These are phyloP conservation scores for Andinoacara biseriatus DNA, from an alignment of 2,113 vertebrate genomes.

Conservation along the genomic window DNA sequence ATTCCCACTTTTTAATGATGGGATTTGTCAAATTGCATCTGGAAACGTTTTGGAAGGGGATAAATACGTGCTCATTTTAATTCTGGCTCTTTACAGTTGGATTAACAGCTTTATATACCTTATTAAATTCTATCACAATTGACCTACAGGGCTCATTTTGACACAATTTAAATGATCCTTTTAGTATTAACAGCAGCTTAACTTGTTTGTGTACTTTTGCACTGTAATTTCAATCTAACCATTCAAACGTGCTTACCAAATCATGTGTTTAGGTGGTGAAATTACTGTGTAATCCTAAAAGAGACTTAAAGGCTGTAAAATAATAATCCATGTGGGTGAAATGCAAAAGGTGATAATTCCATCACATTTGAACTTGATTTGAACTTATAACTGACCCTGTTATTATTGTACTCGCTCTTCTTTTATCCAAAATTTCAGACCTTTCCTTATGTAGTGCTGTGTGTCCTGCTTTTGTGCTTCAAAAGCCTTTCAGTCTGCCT, in stretches of 20 bases:
- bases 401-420: background rate
- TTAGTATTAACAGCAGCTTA: background rate
- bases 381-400: background rate
- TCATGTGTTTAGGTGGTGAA: background rate
- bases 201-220: background rate
- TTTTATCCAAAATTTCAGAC: conserved; percentile 2
- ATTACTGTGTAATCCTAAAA: conserved; percentile 4
- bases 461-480: conserved; percentile 24
- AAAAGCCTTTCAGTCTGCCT: conserved; percentile 16
- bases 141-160: background rate
- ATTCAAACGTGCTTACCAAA: background rate
- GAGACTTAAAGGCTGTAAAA: background rate
- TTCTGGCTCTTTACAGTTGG: conserved; percentile 1
- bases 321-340: conserved; percentile 8
- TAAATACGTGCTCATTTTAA: background rate
- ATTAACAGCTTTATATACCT: background rate
- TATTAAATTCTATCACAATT: background rate
- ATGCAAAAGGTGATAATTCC: background rate
- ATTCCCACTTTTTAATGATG: background rate
- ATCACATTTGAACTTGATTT: background rate
- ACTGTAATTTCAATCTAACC: background rate
- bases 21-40: background rate
- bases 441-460: background rate
- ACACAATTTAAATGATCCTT: background rate
- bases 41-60: background rate